These are phyloP conservation scores for Oasisia sp. DNA, from an alignment of 2,888 invertebrate genomes.

Conservation along the genomic window DNA sequence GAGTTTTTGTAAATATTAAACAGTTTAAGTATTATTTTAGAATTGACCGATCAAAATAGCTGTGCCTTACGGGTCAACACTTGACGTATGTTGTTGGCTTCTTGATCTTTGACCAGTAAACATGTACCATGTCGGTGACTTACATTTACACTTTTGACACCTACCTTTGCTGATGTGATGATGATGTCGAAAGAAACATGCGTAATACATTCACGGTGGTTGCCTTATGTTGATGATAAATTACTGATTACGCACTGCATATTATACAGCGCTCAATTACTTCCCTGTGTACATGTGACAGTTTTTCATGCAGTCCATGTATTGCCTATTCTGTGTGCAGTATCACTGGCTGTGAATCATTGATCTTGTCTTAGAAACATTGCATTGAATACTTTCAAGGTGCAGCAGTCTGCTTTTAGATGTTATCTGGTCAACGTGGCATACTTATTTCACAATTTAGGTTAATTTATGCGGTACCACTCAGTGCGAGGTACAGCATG, in stretches of 20 bases:
- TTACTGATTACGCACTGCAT: background rate
- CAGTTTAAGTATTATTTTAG: background rate
- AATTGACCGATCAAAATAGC: background rate
- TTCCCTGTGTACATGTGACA: background rate
- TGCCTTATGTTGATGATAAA: background rate
- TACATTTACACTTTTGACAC: background rate
- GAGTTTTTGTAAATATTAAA: constrained; percentile 8
- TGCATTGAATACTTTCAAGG: background rate
- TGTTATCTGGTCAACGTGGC: background rate
- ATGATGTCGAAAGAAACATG: background rate
- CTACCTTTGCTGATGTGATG: background rate
- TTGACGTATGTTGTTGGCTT: background rate
- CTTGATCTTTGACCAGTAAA: background rate
- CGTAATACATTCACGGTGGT: background rate
- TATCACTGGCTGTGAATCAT: background rate
- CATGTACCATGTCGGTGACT: background rate
- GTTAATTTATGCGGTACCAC: constrained; percentile 2
- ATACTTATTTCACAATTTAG: background rate
- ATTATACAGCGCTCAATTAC: background rate
- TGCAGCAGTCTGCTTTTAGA: background rate
- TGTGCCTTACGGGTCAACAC: background rate
- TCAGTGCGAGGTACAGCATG: background rate
- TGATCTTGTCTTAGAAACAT: background rate
- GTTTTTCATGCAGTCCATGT: background rate
- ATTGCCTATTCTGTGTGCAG: background rate